Conservation (phyloP, 2,113 vertebrate genomes). For the Notarius quadriscutis region DNA sequence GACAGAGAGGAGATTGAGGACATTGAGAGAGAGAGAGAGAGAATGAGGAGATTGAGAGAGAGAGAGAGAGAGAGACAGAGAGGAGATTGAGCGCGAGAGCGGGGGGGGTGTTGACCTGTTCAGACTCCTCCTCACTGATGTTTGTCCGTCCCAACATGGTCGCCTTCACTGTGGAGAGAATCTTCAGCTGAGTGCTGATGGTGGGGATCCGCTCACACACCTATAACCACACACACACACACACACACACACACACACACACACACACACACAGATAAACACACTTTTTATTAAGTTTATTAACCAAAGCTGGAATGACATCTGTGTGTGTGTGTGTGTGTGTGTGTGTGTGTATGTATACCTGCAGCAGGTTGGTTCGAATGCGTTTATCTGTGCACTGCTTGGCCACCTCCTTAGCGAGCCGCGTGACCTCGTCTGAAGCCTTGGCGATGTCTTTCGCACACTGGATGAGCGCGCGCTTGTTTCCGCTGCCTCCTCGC, state of each 20-base stretch:
- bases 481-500: slow-evolving; percentile 93
- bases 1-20: too few species aligned
- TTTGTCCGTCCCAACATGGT: slow-evolving; percentile 98
- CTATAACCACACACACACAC: slow-evolving; percentile 60
- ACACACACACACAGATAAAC: too few species aligned
- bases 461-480: slow-evolving; percentile 95
- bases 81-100: too few species aligned
- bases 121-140: slow-evolving; percentile 96
- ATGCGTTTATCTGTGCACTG: slow-evolving; percentile 98
- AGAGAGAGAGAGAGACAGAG: too few species aligned
- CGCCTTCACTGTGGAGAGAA: slow-evolving; percentile 98
- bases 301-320: neutral
- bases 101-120: slow-evolving; percentile 78
- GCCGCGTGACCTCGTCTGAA: slow-evolving; percentile 91
- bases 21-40: too few species aligned
- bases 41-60: too few species aligned
- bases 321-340: too few species aligned
- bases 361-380: slow-evolving; percentile 95
- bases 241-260: too few species aligned
- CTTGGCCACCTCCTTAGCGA: slow-evolving; percentile 98
- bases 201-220: slow-evolving; percentile 98
- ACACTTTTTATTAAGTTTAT: neutral
- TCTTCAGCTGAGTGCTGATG: slow-evolving; percentile 98
- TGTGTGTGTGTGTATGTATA: slow-evolving; percentile 49
- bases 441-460: slow-evolving; percentile 98